Percentiles rank a stretch among this genome's conserved stretches.
phyloP scores from a whole-genome alignment of 2,797 vertebrate species.

The Cynopterus sphinx region DNA sequence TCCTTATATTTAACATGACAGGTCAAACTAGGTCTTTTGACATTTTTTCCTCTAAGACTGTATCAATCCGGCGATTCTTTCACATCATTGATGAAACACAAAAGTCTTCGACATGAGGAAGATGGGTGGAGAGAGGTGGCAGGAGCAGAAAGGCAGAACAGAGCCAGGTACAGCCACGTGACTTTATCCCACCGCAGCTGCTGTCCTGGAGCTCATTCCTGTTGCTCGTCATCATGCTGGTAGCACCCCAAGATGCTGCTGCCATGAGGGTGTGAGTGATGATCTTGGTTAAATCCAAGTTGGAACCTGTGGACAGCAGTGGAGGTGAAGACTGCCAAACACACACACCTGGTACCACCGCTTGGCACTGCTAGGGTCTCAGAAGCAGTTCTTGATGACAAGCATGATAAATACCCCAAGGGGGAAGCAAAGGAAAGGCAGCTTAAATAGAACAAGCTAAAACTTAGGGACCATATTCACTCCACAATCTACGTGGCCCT shows the following conservation, averaged over 20 bases:
- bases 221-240: background rate
- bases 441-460: slow-evolving; percentile 12
- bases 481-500: background rate
- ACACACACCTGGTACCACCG: slow-evolving; percentile 52
- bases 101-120: background rate
- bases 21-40: background rate
- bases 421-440: slow-evolving; percentile 4
- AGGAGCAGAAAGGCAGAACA: background rate
- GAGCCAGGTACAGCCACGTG: background rate
- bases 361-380: slow-evolving; percentile 31
- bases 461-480: background rate
- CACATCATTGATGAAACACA: background rate
- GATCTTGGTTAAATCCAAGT: background rate
- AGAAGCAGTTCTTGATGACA: slow-evolving; percentile 9
- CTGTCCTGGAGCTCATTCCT: background rate
- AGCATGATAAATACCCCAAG: background rate
- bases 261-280: slow-evolving; percentile 43
- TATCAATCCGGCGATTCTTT: background rate
- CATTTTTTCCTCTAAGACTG: background rate
- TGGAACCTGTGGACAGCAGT: slow-evolving; percentile 49
- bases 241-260: slow-evolving; percentile 28
- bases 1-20: slow-evolving; percentile 38
- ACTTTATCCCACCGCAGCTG: background rate
- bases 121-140: background rate
- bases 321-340: slow-evolving; percentile 61